A percentile compares a stretch with the other conserved stretches of the same genome.
Conservation (phyloP, 2,113 vertebrate genomes). For the Dolichallabes microphthalmus region DNA sequence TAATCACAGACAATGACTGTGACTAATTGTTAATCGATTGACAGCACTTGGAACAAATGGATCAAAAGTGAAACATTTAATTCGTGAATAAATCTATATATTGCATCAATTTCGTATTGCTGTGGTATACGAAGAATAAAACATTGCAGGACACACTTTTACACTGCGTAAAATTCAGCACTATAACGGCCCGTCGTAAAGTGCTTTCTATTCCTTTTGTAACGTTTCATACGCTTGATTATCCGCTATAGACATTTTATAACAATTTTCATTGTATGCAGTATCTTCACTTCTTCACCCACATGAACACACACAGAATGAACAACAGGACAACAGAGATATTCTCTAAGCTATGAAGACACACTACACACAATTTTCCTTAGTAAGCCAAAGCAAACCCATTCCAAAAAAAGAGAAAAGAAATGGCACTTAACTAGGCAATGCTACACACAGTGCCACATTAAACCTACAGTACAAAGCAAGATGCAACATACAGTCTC, state of each 20-base stretch:
- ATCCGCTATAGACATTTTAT: neutral
- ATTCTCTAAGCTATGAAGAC: slow-evolving; percentile 46
- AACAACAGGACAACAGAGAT: slow-evolving; percentile 44
- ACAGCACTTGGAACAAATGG: no score
- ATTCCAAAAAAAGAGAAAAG: slow-evolving; percentile 38
- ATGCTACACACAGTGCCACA: slow-evolving; percentile 46
- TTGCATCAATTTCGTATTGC: neutral
- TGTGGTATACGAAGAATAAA: neutral
- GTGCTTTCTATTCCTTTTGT: neutral
- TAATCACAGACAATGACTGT: no score
- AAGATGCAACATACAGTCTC: slow-evolving; percentile 53
- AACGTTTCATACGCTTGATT: neutral
- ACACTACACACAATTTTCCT: slow-evolving; percentile 52
- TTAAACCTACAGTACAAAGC: slow-evolving; percentile 46
- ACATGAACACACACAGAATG: slow-evolving; percentile 40
- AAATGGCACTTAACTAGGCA: slow-evolving; percentile 50
- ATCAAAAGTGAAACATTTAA: neutral
- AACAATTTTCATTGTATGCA: neutral
- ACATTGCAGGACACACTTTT: neutral
- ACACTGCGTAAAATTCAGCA: neutral
- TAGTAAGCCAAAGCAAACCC: slow-evolving; percentile 53
- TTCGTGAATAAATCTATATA: neutral
- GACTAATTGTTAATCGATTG: no score
- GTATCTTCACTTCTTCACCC: slow-evolving; percentile 2
- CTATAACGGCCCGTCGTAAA: neutral